Evolutionary conservation across 2,888 invertebrate species (phyloP).

Genomic region (Thumatha senex): DNA sequence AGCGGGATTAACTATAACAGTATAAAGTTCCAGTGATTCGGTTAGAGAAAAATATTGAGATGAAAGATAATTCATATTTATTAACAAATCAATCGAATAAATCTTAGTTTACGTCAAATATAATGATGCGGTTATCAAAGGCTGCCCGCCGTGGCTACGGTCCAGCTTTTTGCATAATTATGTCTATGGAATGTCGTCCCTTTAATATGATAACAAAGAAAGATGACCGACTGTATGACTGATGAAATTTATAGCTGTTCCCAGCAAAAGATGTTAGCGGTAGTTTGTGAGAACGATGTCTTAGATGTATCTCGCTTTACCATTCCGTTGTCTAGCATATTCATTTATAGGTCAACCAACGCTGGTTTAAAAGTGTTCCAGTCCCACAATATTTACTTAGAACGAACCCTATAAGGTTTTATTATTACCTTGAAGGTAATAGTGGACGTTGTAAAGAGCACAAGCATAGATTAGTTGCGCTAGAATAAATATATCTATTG

Average conservation of each 20-base stretch:
- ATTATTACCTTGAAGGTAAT: conserved; percentile 39
- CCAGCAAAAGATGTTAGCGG: conserved; percentile 66
- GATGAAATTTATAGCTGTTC: conserved; percentile 36
- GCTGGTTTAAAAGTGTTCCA: neutral
- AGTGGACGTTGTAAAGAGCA: conserved; percentile 57
- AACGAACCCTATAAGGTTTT: conserved; percentile 23
- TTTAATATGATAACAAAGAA: conserved; percentile 80
- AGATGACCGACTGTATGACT: conserved; percentile 70
- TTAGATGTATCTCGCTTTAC: conserved; percentile 18
- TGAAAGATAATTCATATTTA: conserved; percentile 66
- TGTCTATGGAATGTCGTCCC: conserved; percentile 73
- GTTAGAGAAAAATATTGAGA: conserved; percentile 29
- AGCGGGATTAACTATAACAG: neutral
- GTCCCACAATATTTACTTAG: conserved; percentile 14
- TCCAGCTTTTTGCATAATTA: conserved; percentile 83
- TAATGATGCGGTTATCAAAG: conserved; percentile 80
- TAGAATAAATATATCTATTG: conserved; percentile 70
- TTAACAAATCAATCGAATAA: conserved; percentile 74
- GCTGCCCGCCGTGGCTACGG: conserved; percentile 71
- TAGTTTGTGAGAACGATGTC: conserved; percentile 55
- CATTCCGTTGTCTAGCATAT: conserved; percentile 12
- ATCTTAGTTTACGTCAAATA: conserved; percentile 78
- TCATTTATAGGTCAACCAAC: conserved; percentile 7
- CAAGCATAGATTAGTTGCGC: conserved; percentile 59
- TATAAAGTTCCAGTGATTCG: neutral